Evolutionary conservation across 2,113 vertebrate genomes (phyloP).

Genomic region (Sula dactylatra): DNA sequence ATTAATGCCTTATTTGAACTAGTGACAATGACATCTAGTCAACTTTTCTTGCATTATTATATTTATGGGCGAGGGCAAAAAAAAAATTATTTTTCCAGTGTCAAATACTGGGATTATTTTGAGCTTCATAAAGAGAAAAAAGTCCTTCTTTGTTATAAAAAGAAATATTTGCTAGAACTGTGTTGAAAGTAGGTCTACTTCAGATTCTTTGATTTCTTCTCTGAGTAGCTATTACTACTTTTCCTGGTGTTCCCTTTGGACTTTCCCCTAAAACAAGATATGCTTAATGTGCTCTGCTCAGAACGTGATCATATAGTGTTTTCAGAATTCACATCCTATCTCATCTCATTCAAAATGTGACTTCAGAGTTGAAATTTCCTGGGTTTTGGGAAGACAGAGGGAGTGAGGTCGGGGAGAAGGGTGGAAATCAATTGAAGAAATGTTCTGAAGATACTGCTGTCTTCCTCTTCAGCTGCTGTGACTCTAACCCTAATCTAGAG

Average conservation of each 20-base stretch:
- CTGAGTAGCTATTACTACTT: background rate
- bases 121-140: background rate
- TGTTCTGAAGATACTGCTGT: background rate
- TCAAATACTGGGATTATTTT: background rate
- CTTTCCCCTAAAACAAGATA: background rate
- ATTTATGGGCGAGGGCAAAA: background rate
- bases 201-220: background rate
- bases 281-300: background rate
- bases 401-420: background rate
- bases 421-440: background rate
- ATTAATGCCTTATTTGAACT: constrained; percentile 1
- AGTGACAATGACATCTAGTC: background rate
- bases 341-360: background rate
- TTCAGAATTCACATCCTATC: background rate
- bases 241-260: background rate
- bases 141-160: background rate
- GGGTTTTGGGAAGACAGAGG: background rate
- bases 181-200: background rate
- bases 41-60: background rate
- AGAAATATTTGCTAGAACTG: background rate
- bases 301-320: background rate
- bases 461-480: background rate
- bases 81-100: background rate
- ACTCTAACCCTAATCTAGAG: background rate
- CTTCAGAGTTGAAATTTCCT: background rate